phyloP scores from a whole-genome alignment of 2,888 invertebrate genomes.

The Helobdella robusta region DNA sequence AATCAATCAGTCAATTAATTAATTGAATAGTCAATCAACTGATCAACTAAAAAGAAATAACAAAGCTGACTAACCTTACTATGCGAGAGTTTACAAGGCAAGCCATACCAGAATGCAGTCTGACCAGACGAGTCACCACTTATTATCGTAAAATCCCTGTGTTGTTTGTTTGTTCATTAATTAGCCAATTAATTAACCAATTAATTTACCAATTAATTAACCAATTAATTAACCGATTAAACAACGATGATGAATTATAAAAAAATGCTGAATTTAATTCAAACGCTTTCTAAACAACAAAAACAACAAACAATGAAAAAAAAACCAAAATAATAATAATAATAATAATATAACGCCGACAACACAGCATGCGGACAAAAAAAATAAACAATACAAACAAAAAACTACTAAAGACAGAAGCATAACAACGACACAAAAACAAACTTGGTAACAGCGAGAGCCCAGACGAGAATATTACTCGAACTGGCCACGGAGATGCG shows the following conservation, averaged over 20 bases:
- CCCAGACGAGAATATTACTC: slow-evolving; percentile 2
- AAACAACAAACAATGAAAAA: too few relatives aligned
- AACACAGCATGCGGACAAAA: too few relatives aligned
- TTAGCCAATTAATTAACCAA: too few relatives aligned
- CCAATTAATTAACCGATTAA: too few relatives aligned
- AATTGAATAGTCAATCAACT: neutral
- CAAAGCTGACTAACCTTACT: neutral
- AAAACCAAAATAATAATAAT: too few relatives aligned
- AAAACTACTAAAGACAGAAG: neutral
- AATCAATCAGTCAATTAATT: neutral
- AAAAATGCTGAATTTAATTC: too few relatives aligned
- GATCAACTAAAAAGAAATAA: neutral
- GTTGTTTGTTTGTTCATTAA: too few relatives aligned
- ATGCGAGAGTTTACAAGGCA: slow-evolving; percentile 15
- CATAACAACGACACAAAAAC: too few relatives aligned
- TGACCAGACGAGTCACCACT: slow-evolving; percentile 18
- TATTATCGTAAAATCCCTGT: slow-evolving; percentile 19
- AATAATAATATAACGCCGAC: too few relatives aligned
- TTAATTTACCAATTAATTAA: too few relatives aligned
- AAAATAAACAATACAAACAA: neutral
- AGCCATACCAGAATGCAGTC: slow-evolving; percentile 21
- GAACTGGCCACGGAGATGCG: neutral
- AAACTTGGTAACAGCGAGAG: slow-evolving; percentile 1
- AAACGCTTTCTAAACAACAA: too few relatives aligned
- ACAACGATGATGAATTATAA: neutral